These are phyloP conservation scores for Biston betularia DNA, from an alignment of 2,888 invertebrate genomes.

Conservation along the genomic window DNA sequence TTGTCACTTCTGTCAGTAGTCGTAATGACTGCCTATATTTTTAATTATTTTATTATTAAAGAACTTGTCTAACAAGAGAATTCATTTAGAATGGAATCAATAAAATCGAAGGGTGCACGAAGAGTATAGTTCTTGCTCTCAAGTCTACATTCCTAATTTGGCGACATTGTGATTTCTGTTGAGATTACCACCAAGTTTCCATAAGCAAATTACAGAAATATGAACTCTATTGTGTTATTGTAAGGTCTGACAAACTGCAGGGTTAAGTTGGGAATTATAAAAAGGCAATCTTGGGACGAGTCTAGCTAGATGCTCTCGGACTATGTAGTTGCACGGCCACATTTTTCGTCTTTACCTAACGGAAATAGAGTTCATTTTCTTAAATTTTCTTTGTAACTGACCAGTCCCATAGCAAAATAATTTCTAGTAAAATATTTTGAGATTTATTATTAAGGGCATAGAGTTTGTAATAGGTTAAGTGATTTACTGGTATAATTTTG, in stretches of 20 bases:
- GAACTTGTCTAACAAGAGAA: conserved; percentile 1
- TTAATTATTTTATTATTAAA: no score
- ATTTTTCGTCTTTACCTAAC: conserved; percentile 46
- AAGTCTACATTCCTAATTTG: conserved; percentile 64
- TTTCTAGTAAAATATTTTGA: conserved; percentile 37
- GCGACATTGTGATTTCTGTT: conserved; percentile 60
- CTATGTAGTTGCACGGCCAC: conserved; percentile 33
- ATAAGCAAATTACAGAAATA: conserved; percentile 31
- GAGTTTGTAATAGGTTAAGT: conserved; percentile 44
- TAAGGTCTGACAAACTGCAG: conserved; percentile 44
- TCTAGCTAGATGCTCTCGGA: conserved; percentile 66
- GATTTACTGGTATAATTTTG: conserved; percentile 51
- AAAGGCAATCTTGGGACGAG: conserved; percentile 64
- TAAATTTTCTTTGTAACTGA: conserved; percentile 34
- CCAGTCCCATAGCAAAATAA: conserved; percentile 47
- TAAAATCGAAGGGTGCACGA: conserved; percentile 35
- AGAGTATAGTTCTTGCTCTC: conserved; percentile 47
- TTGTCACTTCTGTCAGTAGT: no score
- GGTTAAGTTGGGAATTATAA: conserved; percentile 52
- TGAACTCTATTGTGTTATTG: conserved; percentile 43
- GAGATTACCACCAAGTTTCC: conserved; percentile 36
- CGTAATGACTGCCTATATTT: no score
- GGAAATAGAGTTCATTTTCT: conserved; percentile 51
- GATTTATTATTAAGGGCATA: conserved; percentile 38
- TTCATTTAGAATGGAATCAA: conserved; percentile 21